Evolutionary conservation across 92 coral and sea anemone species (phyloP).

Genomic region (Isaurus tuberculatus): DNA sequence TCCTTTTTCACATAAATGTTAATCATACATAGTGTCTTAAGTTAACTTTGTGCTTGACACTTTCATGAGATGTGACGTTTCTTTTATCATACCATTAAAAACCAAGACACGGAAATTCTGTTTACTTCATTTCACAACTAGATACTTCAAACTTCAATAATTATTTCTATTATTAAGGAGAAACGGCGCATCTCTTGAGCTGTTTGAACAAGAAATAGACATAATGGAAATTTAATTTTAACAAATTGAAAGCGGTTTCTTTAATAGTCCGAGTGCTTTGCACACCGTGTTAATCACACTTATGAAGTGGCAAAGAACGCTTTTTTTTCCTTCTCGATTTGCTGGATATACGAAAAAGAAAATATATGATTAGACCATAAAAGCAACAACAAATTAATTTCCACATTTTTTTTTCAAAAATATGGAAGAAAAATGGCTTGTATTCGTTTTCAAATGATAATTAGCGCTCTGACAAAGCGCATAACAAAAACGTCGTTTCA

Average conservation of each 20-base stretch:
- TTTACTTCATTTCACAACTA: slow-evolving; percentile 3
- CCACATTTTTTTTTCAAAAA: not conserved
- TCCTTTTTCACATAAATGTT: not conserved
- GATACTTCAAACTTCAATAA: slow-evolving; percentile 35
- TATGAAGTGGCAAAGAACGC: not conserved
- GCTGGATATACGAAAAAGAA: not conserved
- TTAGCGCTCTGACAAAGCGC: not conserved
- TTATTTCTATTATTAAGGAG: slow-evolving; percentile 32
- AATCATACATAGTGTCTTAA: not conserved
- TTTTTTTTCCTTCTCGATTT: not conserved
- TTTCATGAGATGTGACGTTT: not conserved
- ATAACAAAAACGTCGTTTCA: not conserved
- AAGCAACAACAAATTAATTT: not conserved
- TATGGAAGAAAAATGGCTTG: not conserved
- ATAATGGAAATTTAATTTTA: slow-evolving; percentile 46
- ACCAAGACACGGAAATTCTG: slow-evolving; percentile 7
- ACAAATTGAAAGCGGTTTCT: slow-evolving; percentile 45
- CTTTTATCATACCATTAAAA: not conserved
- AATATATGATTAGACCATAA: not conserved
- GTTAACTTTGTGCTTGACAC: not conserved
- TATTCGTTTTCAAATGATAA: not conserved
- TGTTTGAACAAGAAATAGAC: slow-evolving; percentile 44
- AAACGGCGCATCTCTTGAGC: slow-evolving; percentile 18
- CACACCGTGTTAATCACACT: not conserved
- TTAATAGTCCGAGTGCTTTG: not conserved